Evolutionary conservation across 1,140 invertebrate genomes (phyloP), one percentile per base, ranked within the genome.

Genomic region (Hesperophylax magnus): DNA sequence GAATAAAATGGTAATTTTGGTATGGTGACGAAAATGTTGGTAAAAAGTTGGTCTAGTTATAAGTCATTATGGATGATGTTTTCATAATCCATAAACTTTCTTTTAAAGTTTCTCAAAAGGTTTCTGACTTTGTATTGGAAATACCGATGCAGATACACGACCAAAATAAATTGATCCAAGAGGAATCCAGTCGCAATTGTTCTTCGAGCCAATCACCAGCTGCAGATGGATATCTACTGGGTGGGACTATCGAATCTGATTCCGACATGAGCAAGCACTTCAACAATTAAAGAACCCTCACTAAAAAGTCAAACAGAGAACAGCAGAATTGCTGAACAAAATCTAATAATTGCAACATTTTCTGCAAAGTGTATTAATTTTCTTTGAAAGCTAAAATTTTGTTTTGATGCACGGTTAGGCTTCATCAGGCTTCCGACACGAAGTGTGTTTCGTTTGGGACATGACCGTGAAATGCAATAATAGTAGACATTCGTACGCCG

Each of bases 391-490:
- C 47, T 67, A 18, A 18, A 1, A 9, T 61, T 18, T 61, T 61
- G 15, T 61, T 61, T 31, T 18, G 27, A 22, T 60, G 22, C 39
- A 17, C 4, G 65, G 69, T 22, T 72, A 18, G 18, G 27, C 18
- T 72, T 72, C 69, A 54, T 72, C 69, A 72, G 47, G 69, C 69
- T 72, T 72, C 69, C 53, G 69, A 52, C 69, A 22, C 69, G 69
- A 72, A 52, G 69, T 72, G 2, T 39, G 69, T 72, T 72, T 72
- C 52, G 69, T 72, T 72, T 24, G 69, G 69, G 47, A 72, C 69
- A 72, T 72, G 69, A 72, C 69, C 69, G 69, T 72, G 69, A 72
- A 72, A 72, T 72, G 69, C 39, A 72, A 72, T 72, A 72, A 72
- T 72, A 22, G 0, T 18, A 72, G 39, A 72, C 69, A 53, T 72